Evolutionary conservation across 2,888 invertebrate species (phyloP).

Genomic region (Macroteleia sp.): DNA sequence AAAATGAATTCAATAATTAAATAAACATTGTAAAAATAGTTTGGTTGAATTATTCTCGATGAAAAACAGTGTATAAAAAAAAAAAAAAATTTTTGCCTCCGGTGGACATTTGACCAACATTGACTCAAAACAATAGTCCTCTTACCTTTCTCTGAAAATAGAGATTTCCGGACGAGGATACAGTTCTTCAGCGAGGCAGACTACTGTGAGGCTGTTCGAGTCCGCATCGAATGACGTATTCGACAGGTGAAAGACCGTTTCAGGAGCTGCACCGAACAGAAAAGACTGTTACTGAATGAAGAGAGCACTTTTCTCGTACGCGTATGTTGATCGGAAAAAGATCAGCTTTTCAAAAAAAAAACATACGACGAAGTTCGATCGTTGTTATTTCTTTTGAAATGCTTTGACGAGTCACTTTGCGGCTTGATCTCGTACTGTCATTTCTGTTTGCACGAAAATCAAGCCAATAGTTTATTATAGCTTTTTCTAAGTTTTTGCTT

Average conservation of each 20-base stretch:
- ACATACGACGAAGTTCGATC: constrained; percentile 17
- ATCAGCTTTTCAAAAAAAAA: constrained; percentile 43
- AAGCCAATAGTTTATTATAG: not conserved
- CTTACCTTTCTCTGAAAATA: constrained; percentile 75
- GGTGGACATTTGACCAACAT: too few species aligned
- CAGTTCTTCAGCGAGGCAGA: constrained; percentile 74
- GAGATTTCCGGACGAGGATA: constrained; percentile 75
- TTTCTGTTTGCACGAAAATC: not conserved
- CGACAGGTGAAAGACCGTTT: constrained; percentile 71
- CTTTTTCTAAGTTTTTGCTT: not conserved
- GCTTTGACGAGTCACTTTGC: constrained; percentile 4
- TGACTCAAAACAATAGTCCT: constrained; percentile 47
- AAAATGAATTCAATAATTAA: too few species aligned
- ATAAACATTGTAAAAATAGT: too few species aligned
- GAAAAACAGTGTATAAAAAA: too few species aligned
- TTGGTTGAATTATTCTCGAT: too few species aligned
- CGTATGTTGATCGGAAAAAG: constrained; percentile 35
- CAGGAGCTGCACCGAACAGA: constrained; percentile 71
- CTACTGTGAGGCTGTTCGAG: constrained; percentile 71
- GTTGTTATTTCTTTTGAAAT: constrained; percentile 38
- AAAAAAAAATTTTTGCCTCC: too few species aligned
- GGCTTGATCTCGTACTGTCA: not conserved
- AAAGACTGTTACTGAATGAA: constrained; percentile 48
- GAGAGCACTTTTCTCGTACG: constrained; percentile 8
- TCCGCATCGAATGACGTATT: constrained; percentile 70